These are phyloP conservation scores for Climacteris rufus DNA, from an alignment of 2,113 vertebrate species.

Conservation along the genomic window DNA sequence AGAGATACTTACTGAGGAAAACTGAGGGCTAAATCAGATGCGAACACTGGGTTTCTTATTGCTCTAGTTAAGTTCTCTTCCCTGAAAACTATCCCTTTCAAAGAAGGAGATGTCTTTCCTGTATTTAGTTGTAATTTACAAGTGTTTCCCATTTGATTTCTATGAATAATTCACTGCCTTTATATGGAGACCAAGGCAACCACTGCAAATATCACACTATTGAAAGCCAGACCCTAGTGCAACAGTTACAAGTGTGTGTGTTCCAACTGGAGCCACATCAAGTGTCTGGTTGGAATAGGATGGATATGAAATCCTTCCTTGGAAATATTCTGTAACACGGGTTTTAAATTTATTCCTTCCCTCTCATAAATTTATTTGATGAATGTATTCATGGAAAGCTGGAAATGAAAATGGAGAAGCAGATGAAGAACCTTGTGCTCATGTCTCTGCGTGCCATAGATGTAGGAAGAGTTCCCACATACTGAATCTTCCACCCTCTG, in stretches of 20 bases:
- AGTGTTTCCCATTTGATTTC: neutral
- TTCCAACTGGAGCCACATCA: neutral
- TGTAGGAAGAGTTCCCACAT: neutral
- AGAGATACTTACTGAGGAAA: neutral
- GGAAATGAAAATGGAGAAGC: neutral
- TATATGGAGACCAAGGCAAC: neutral
- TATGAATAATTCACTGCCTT: conserved; percentile 6
- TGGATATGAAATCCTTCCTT: neutral
- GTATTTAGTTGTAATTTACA: neutral
- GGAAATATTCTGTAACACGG: neutral
- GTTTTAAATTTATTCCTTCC: neutral
- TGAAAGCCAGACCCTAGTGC: neutral
- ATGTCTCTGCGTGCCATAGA: neutral
- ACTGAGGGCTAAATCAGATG: neutral
- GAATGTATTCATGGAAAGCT: neutral
- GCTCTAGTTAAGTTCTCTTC: neutral
- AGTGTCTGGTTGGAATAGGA: neutral
- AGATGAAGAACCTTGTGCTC: neutral
- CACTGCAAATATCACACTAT: neutral
- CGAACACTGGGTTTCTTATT: neutral
- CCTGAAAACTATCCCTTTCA: neutral
- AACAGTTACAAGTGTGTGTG: neutral
- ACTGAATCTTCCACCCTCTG: neutral
- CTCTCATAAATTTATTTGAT: neutral
- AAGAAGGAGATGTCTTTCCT: neutral